Conservation (phyloP, 2,888 invertebrate genomes). For the Meloe dianella region DNA sequence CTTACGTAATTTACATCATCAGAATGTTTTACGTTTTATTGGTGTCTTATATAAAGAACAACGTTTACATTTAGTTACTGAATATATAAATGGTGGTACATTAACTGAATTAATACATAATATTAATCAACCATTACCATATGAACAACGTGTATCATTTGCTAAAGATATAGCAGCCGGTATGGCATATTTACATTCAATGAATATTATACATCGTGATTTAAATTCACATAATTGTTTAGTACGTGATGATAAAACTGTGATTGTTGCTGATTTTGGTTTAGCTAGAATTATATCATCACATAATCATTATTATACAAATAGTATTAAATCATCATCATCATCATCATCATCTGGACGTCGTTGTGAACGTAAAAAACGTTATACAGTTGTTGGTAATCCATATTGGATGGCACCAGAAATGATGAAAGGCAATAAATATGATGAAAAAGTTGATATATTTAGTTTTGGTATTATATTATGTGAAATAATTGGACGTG, state of each 20-base stretch:
- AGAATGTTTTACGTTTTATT: conserved; percentile 88
- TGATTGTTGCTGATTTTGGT: conserved; percentile 96
- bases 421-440: conserved; percentile 96
- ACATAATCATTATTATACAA: conserved; percentile 54
- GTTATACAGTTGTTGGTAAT: conserved; percentile 95
- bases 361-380: conserved; percentile 73
- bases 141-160: conserved; percentile 82
- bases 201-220: conserved; percentile 94
- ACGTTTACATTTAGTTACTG: conserved; percentile 88
- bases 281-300: conserved; percentile 79
- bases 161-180: conserved; percentile 93
- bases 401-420: conserved; percentile 99
- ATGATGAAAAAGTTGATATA: conserved; percentile 95
- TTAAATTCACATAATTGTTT: conserved; percentile 95
- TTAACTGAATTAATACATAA: conserved; percentile 85
- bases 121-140: conserved; percentile 69
- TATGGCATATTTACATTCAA: conserved; percentile 92
- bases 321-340: conserved; percentile 47
- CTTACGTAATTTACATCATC: conserved; percentile 84
- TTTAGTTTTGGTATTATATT: conserved; percentile 95
- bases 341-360: conserved; percentile 50
- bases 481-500: conserved; percentile 95
- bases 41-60: conserved; percentile 94
- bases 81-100: conserved; percentile 91
- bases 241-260: conserved; percentile 78